Evolutionary conservation across 2,888 invertebrate genomes (phyloP), one percentile per base, ranked within the genome.

Genomic region (Cataglyphis rosenhaueri): DNA sequence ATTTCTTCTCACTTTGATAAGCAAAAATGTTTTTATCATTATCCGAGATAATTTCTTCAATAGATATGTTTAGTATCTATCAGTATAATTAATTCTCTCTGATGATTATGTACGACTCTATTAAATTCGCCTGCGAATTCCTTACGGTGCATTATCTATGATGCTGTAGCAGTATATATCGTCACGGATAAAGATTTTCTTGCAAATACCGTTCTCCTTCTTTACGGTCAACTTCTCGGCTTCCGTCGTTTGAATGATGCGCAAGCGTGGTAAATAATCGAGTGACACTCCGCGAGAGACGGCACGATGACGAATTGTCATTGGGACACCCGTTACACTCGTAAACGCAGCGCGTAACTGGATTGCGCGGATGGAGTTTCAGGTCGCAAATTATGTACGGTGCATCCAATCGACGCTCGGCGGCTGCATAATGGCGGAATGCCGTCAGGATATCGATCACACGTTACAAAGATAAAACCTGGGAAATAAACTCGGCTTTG

Each of bases 341-440:
- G 4, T 38, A 61, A 32, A 64, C 57, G 55, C 65, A 32, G 32
- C 21, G 81, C 44, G 32, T 73, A 74, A 79, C 62, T 64, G 71
- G 52, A 73, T 52, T 48, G 75, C 35, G 74, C 35, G 74, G 65
- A 44, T 57, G 78, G 57, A 70, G 70, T 79, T 79, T 79, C 70
- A 71, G 71, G 78, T 79, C 71, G 78, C 78, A 59, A 79, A 79
- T 79, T 79, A 79, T 79, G 78, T 71, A 71, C 71, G 70, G 78
- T 71, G 78, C 57, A 71, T 79, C 78, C 78, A 79, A 59, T 79
- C 71, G 78, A 79, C 71, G 71, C 70, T 71, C 78, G 57, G 78
- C 44, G 71, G 59, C 71, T 59, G 71, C 71, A 71, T 79, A 71
- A 79, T 79, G 78, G 78, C 78, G 78, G 78, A 71, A 71, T 79